phyloP scores from a whole-genome alignment of 2,113 vertebrate species.

The Pelecanus crispus region DNA sequence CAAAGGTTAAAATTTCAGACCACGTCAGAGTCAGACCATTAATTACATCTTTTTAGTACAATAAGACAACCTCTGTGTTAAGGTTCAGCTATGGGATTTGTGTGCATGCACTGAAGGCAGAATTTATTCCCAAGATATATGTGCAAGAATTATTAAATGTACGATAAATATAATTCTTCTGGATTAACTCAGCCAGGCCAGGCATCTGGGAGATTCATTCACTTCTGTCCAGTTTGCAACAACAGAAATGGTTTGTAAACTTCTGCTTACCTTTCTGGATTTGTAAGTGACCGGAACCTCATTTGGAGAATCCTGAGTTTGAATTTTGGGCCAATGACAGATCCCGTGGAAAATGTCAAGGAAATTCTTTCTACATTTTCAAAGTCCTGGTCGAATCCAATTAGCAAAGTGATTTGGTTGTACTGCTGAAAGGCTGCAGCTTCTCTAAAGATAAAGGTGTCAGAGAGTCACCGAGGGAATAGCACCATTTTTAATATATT shows the following conservation, averaged over 20 bases:
- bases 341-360: slow-evolving; percentile 80
- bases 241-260: neutral
- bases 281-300: slow-evolving; percentile 76
- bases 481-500: neutral
- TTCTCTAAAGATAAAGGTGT: slow-evolving; percentile 71
- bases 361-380: slow-evolving; percentile 81
- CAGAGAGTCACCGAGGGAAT: neutral
- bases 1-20: neutral
- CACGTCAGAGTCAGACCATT: neutral
- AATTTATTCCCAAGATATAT: neutral
- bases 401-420: slow-evolving; percentile 82
- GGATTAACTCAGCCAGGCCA: neutral
- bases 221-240: neutral
- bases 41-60: neutral
- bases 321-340: slow-evolving; percentile 83
- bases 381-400: slow-evolving; percentile 86
- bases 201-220: neutral
- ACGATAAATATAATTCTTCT: neutral
- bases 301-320: slow-evolving; percentile 85
- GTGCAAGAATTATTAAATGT: neutral
- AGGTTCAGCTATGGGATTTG: neutral
- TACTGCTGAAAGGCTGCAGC: slow-evolving; percentile 81
- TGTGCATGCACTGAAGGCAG: neutral
- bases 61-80: neutral
- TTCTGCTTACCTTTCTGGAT: slow-evolving; percentile 77